Base-by-base conservation (phyloP, 2,797 vertebrate species). In the Lerista edwardsae region DNA sequence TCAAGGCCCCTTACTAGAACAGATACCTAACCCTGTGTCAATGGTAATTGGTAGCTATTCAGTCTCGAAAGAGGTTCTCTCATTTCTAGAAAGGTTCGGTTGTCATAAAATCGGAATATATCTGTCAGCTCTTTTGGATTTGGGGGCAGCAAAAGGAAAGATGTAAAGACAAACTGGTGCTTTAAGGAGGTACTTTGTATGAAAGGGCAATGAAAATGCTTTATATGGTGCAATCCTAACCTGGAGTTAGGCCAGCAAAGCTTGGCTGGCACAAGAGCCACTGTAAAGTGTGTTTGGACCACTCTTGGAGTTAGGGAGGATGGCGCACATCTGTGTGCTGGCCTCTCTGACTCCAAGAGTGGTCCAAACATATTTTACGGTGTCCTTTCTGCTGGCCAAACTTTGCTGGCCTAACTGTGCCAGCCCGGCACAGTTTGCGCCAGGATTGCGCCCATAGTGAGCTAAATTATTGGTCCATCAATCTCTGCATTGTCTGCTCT, bases 51-150 rank as follows among this genome's bases (percentile, higher is more conserved):
- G 36, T 17, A 76, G 80, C 71, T 23, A 61, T 72, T 51, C 1
- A 67, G 61, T 84, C 25, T 74, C 83, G 17, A 36, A 83, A 86
- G 65, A 75, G 1, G 6, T 25, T 0, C 62, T 19, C 74, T 79
- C 27, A 1, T 74, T 75, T 80, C 11, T 25, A 14, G 29, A 44
- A 7, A 78, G 3, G 15, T 74, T 72, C 44, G 36, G 75, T 62
- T 19, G 55, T 64, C 79, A 78, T 84, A 72, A 79, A 78, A 57
- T 80, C 39, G 61, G 76, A 80, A 86, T 69, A 79, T 73, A 25
- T 61, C 29, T 83, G 4, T 81, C 27, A 82, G 10, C 25, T 34
- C 67, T 11, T 62, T 29, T 69, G 8, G 15, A 11, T 59, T 83
- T 76, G 21, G 23, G 23, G 11, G 29, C n/a, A n/a, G 44, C 27